Evolutionary conservation across 1,140 invertebrate species (phyloP).

Genomic region (Microplitis demolitor): DNA sequence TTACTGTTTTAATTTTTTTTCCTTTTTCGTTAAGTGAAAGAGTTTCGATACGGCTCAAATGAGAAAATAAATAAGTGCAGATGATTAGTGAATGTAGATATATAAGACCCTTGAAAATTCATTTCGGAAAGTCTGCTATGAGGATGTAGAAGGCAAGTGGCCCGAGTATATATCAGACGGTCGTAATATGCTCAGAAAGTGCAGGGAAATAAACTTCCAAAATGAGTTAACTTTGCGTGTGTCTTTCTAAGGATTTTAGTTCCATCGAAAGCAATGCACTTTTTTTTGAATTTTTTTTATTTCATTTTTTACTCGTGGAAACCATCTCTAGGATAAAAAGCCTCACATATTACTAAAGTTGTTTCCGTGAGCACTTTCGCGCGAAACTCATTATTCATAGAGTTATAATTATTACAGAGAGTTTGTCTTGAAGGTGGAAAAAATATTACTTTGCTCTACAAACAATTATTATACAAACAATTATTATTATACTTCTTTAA

Average conservation of each 20-base stretch:
- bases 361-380: slow-evolving; percentile 19
- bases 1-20: neutral
- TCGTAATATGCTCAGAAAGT: slow-evolving; percentile 26
- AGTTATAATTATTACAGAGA: slow-evolving; percentile 19
- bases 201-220: slow-evolving; percentile 44
- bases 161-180: slow-evolving; percentile 13
- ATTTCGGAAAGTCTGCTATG: slow-evolving; percentile 38
- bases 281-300: slow-evolving; percentile 12
- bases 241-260: slow-evolving; percentile 44
- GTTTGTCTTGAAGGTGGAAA: slow-evolving; percentile 10
- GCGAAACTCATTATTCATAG: slow-evolving; percentile 24
- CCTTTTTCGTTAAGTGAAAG: neutral
- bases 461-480: neutral
- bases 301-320: neutral
- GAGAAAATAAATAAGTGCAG: slow-evolving; percentile 15
- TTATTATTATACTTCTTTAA: neutral
- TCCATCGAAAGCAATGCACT: slow-evolving; percentile 20
- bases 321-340: slow-evolving; percentile 20
- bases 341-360: slow-evolving; percentile 54
- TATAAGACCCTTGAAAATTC: slow-evolving; percentile 48
- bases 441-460: neutral
- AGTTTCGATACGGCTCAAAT: neutral
- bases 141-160: slow-evolving; percentile 17
- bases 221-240: slow-evolving; percentile 54
- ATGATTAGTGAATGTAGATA: slow-evolving; percentile 12